A percentile compares a stretch with the other conserved stretches of the same genome.
These are phyloP conservation scores for Drosophila acutilabella DNA, from an alignment of 2,888 invertebrate species.

Conservation along the genomic window DNA sequence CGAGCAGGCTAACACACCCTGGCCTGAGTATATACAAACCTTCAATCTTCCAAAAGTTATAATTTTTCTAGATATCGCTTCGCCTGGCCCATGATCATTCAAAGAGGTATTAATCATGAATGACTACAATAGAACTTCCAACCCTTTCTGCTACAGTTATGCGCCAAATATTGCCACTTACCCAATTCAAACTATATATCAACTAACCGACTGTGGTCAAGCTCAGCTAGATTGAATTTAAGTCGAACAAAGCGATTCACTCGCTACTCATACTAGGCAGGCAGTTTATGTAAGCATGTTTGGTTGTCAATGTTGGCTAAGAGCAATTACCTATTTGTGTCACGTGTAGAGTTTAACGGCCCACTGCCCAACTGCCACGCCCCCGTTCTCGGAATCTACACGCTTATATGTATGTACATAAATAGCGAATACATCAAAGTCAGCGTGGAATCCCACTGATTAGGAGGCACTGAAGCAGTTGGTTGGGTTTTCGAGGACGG, in stretches of 20 bases:
- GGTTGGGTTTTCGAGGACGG: constrained; percentile 36
- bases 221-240: constrained; percentile 19
- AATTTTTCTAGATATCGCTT: too few species aligned
- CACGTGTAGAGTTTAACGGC: constrained; percentile 59
- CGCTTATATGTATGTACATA: constrained; percentile 48
- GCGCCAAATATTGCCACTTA: too few species aligned
- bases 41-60: too few species aligned
- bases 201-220: background rate
- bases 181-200: background rate
- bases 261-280: background rate
- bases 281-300: constrained; percentile 21
- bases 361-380: background rate
- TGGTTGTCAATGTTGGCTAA: constrained; percentile 36
- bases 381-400: background rate
- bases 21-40: too few species aligned
- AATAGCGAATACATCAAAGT: constrained; percentile 60
- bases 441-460: constrained; percentile 46
- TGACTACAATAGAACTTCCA: too few species aligned
- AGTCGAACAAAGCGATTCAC: constrained; percentile 6
- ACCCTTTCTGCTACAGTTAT: too few species aligned
- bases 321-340: constrained; percentile 80
- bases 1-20: too few species aligned
- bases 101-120: too few species aligned
- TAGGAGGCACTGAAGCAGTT: constrained; percentile 60
- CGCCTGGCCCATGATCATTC: too few species aligned